phyloP scores from a whole-genome alignment of 2,113 vertebrate genomes.

The Catharus fuscescens region DNA sequence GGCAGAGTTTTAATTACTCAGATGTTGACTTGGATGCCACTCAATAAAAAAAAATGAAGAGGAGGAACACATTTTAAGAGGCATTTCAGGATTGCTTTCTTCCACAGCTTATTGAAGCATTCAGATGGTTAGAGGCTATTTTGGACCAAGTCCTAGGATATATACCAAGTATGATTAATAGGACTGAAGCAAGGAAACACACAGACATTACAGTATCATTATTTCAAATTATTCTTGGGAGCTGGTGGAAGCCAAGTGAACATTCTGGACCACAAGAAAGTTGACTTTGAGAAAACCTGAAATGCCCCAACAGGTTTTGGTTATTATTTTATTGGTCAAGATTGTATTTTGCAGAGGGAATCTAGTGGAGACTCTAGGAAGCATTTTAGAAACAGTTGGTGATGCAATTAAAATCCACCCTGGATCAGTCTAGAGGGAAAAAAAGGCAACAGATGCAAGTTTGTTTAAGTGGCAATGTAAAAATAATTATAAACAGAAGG shows the following conservation, averaged over 20 bases:
- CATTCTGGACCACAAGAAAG: slow-evolving; percentile 29
- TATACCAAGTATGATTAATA: slow-evolving; percentile 68
- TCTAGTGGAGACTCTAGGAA: background rate
- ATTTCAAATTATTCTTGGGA: slow-evolving; percentile 53
- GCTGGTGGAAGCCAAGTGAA: slow-evolving; percentile 18
- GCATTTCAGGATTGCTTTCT: slow-evolving; percentile 70
- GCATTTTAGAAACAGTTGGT: slow-evolving; percentile 43
- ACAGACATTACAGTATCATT: slow-evolving; percentile 45
- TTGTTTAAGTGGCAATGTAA: slow-evolving; percentile 20
- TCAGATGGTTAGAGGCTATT: slow-evolving; percentile 74
- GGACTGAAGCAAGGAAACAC: slow-evolving; percentile 50
- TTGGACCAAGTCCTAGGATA: slow-evolving; percentile 74
- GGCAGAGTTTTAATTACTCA: slow-evolving; percentile 79
- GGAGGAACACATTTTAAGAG: slow-evolving; percentile 61
- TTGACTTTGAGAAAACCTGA: slow-evolving; percentile 40
- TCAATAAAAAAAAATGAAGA: slow-evolving; percentile 60
- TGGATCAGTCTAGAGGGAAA: background rate
- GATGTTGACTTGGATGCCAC: slow-evolving; percentile 70
- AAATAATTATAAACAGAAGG: slow-evolving; percentile 59
- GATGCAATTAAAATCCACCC: slow-evolving; percentile 54
- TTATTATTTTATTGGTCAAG: slow-evolving; percentile 29
- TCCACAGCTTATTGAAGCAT: slow-evolving; percentile 63
- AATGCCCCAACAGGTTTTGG: slow-evolving; percentile 21
- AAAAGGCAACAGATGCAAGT: slow-evolving; percentile 35
- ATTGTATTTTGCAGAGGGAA: slow-evolving; percentile 1